Percentiles rank a stretch among this genome's conserved stretches.
Conservation (phyloP, 2,888 invertebrate genomes). For the Volucella bombylans region DNA sequence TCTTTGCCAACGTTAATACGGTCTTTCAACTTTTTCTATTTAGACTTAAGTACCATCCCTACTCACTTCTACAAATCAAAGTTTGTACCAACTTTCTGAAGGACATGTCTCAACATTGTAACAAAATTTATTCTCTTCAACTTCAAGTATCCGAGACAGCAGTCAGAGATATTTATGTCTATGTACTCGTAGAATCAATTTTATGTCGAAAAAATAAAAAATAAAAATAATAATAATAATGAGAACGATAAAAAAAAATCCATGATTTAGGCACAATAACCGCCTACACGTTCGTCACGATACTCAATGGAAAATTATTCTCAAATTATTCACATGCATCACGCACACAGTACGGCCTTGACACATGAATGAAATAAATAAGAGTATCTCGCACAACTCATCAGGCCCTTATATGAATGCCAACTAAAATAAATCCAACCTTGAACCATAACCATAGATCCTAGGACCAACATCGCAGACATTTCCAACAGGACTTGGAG, state of each 20-base stretch:
- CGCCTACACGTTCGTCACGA: slow-evolving; percentile 17
- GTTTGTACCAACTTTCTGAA: no score
- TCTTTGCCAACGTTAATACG: no score
- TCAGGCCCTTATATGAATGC: neutral
- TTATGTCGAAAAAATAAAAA: no score
- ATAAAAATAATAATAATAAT: no score
- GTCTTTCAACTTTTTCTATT: no score
- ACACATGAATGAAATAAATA: slow-evolving; percentile 30
- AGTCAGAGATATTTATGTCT: no score
- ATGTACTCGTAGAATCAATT: no score
- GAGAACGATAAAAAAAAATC: neutral
- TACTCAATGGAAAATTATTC: neutral
- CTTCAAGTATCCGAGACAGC: no score
- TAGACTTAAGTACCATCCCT: no score
- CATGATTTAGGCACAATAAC: slow-evolving; percentile 11
- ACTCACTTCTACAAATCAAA: no score
- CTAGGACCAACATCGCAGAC: slow-evolving; percentile 18
- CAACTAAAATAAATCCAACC: neutral
- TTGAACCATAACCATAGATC: slow-evolving; percentile 27
- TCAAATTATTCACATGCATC: slow-evolving; percentile 42
- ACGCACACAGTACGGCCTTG: slow-evolving; percentile 45
- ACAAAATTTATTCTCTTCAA: no score
- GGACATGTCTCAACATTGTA: no score
- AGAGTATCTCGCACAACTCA: slow-evolving; percentile 3
- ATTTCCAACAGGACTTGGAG: neutral